phyloP scores from a whole-genome alignment of 2,113 vertebrate species.

The Lampris incognitus region DNA sequence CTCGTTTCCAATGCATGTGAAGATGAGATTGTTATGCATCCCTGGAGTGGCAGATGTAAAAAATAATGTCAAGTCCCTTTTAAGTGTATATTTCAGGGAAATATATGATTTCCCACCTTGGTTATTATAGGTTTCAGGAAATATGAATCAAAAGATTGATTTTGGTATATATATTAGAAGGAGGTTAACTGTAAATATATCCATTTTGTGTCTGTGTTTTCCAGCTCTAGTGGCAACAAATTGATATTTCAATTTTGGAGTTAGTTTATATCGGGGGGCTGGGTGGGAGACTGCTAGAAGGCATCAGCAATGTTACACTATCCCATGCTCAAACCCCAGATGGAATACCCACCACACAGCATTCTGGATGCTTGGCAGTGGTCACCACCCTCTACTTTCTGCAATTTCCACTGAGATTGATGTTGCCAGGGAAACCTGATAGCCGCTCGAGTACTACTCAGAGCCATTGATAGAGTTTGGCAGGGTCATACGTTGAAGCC shows the following conservation, averaged over 20 bases:
- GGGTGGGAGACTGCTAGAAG: constrained; percentile 20
- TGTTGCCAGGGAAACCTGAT: constrained; percentile 54
- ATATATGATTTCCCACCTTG: too few species aligned
- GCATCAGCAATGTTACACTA: constrained; percentile 57
- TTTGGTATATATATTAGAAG: too few species aligned
- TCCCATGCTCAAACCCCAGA: constrained; percentile 48
- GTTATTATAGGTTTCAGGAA: too few species aligned
- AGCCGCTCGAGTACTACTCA: constrained; percentile 28
- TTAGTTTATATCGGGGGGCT: background rate
- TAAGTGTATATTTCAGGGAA: too few species aligned
- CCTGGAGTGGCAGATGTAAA: too few species aligned
- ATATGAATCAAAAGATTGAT: too few species aligned
- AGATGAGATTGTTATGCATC: background rate
- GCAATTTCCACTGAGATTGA: constrained; percentile 36
- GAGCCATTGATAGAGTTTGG: constrained; percentile 44
- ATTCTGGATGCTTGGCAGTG: constrained; percentile 32
- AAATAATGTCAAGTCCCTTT: too few species aligned
- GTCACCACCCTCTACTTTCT: constrained; percentile 33
- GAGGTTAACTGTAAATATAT: too few species aligned
- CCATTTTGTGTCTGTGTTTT: background rate
- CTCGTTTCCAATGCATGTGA: background rate
- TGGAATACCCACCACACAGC: constrained; percentile 49
- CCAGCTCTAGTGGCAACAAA: background rate
- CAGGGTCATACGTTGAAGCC: constrained; percentile 40
- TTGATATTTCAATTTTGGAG: constrained; percentile 19